These are phyloP conservation scores for Platycheirus albimanus DNA, from an alignment of 2,888 invertebrate genomes.

Conservation along the genomic window DNA sequence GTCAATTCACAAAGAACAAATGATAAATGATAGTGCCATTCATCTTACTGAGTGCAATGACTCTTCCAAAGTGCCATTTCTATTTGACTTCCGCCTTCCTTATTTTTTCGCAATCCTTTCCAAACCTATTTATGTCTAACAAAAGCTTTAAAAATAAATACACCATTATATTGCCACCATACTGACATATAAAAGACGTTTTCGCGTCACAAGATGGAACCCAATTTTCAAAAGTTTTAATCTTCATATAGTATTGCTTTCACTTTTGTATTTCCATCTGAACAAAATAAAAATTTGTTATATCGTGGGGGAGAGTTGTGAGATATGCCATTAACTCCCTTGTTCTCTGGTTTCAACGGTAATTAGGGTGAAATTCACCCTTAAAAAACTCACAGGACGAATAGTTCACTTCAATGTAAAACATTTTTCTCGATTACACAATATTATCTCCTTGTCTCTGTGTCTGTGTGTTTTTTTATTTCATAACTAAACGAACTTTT, in stretches of 20 bases:
- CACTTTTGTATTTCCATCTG: neutral
- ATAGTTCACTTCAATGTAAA: neutral
- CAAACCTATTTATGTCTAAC: neutral
- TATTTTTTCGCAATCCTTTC: neutral
- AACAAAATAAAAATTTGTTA: neutral
- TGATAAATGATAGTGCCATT: constrained; percentile 3
- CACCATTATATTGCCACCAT: neutral
- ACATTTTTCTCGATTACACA: neutral
- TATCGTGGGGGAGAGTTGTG: neutral
- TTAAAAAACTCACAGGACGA: neutral
- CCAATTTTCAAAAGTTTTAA: neutral
- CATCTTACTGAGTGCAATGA: constrained; percentile 16
- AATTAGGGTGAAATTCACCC: neutral
- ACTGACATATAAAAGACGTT: neutral
- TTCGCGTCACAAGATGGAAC: neutral
- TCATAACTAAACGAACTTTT: neutral
- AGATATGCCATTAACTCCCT: neutral
- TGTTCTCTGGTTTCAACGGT: neutral
- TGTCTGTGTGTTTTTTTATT: neutral
- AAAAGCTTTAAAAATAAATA: neutral
- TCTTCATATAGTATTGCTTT: neutral
- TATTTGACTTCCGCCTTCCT: neutral
- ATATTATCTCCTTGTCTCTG: neutral
- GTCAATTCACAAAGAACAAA: neutral
- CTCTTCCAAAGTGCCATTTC: neutral